Base-by-base conservation (phyloP, 2,888 invertebrate genomes). In the Colostygia pectinataria region DNA sequence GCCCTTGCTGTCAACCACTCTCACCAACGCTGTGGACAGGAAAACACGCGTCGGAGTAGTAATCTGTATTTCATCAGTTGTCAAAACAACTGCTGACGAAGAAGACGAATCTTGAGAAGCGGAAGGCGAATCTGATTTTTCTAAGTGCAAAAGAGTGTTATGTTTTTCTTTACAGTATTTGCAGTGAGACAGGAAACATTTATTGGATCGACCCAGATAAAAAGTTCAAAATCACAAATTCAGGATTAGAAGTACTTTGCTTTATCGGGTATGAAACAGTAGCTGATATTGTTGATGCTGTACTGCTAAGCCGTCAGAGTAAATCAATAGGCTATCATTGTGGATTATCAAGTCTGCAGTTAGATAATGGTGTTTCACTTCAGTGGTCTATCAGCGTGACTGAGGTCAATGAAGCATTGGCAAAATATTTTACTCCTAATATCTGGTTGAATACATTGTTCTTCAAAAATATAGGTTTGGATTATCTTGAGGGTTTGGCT, bases 201-300 rank as follows among this genome's bases (percentile, higher is more conserved):
- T n/a, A n/a, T 14, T 94, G 94, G 91, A 71, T 94, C 0, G 93
- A 93, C 56, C 91, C 93, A 0, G 91, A 90, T 1, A 90, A 92
- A 20, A 93, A 94, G 57, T 75, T 93, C 14, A 92, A 90, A 27
- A 90, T 95, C 38, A 84, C 92, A 0, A 81, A 87, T 12, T 87
- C 92, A 37, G 95, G 95, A 0, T 85, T 95, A 65, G 95, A 95
- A 70, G 94, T 97, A 1, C 78, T 98, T 53, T 93, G 95, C 39
- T 98, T 97, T 72, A 89, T 97, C 59, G 97, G 97, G 0, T 96
- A 96, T 75, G 97, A 98, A 84, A 96, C 96, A 0, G 95, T 98
- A 3, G 97, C 97, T 0, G 95, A 97, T 73, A 93, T 98, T 45
- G 93, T 96, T 2, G 98, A 98, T 81, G 93, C 95, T 62, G 94